Evolutionary conservation across 2,888 invertebrate species (phyloP).

Genomic region (Zeuzera pyrina): DNA sequence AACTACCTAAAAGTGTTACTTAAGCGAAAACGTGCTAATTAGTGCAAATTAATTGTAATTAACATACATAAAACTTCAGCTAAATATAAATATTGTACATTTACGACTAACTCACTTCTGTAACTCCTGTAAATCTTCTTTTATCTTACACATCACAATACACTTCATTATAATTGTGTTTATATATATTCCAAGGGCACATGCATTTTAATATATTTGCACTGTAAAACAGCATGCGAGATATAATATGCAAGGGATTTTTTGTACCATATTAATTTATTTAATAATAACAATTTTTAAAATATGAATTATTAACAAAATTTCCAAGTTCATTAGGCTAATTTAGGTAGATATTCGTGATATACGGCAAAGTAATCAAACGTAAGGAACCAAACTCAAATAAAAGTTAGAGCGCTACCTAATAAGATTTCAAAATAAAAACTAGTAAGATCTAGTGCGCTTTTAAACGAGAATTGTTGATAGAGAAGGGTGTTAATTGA

Average conservation of each 20-base stretch:
- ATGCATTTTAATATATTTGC: constrained; percentile 12
- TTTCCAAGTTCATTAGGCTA: too few relatives aligned
- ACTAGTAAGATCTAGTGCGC: too few relatives aligned
- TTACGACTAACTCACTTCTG: constrained; percentile 28
- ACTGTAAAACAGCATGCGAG: constrained; percentile 17
- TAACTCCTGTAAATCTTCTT: constrained; percentile 14
- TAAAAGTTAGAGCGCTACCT: too few relatives aligned
- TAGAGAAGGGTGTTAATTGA: constrained; percentile 72
- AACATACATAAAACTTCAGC: constrained; percentile 1
- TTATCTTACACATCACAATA: background rate
- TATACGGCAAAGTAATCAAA: too few relatives aligned
- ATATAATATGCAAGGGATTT: constrained; percentile 12
- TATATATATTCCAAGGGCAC: background rate
- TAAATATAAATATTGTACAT: constrained; percentile 1
- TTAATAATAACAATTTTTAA: too few relatives aligned
- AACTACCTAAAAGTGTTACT: background rate
- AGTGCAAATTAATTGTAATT: too few relatives aligned
- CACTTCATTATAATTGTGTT: constrained; percentile 1
- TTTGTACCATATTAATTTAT: too few relatives aligned
- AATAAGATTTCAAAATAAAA: constrained; percentile 8
- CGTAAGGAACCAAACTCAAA: too few relatives aligned
- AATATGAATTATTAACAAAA: too few relatives aligned
- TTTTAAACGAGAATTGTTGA: constrained; percentile 29
- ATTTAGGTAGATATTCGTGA: too few relatives aligned
- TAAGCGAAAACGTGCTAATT: constrained; percentile 1